These are phyloP conservation scores for Mesocricetus auratus DNA, from an alignment of 2,113 vertebrate species.

Conservation along the genomic window DNA sequence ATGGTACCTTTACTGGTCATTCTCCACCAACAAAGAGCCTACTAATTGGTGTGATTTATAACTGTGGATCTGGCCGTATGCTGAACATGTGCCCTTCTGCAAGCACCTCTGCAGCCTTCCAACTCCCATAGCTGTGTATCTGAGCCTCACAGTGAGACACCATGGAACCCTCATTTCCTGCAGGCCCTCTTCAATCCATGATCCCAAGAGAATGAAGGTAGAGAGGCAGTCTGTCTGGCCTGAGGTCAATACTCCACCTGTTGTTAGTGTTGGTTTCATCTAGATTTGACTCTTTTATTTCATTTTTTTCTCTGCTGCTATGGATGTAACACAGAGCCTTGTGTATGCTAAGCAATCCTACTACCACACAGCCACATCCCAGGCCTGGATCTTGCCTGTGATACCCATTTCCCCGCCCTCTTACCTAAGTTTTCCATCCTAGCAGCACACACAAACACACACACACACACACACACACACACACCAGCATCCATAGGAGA, in stretches of 20 bases:
- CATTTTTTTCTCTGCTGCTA: not conserved
- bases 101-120: not conserved
- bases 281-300: not conserved
- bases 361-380: not conserved
- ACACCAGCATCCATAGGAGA: not conserved
- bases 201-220: not conserved
- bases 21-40: not conserved
- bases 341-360: not conserved
- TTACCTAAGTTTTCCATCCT: not conserved
- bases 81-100: accelerated
- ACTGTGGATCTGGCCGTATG: not conserved
- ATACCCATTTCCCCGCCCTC: not conserved
- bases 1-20: not conserved
- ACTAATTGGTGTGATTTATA: not conserved
- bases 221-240: not conserved
- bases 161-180: not conserved
- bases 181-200: not conserved
- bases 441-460: not conserved
- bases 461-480: not conserved
- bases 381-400: not conserved
- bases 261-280: not conserved
- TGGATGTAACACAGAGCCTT: not conserved
- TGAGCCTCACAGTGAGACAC: not conserved
- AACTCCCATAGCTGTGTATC: not conserved
- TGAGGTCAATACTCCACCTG: not conserved